phyloP scores from a whole-genome alignment of 2,113 vertebrate genomes.

The Oplegnathus fasciatus region DNA sequence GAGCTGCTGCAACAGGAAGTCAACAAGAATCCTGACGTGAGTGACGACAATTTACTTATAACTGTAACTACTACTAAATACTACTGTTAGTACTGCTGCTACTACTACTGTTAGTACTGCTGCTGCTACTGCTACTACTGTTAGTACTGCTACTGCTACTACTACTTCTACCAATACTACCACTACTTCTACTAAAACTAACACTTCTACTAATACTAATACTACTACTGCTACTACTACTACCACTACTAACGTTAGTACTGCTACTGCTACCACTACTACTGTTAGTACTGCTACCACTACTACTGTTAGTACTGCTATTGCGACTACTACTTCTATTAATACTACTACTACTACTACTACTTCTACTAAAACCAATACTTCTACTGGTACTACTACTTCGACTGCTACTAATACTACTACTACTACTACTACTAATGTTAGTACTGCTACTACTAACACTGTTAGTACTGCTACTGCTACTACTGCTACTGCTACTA shows the following conservation, averaged over 20 bases:
- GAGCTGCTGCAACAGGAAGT: slow-evolving; percentile 80
- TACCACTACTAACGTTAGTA: neutral
- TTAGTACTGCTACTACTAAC: no score
- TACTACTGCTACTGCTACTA: neutral
- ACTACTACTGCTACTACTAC: neutral
- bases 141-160: neutral
- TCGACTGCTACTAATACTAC: neutral
- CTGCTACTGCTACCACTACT: neutral
- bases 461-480: neutral
- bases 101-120: no score
- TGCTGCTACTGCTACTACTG: neutral
- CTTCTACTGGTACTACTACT: neutral
- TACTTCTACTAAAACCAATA: no score
- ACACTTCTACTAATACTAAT: neutral
- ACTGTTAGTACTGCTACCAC: neutral
- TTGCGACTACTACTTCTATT: no score
- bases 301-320: no score
- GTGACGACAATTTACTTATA: slow-evolving; percentile 40
- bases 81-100: no score
- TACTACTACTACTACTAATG: neutral
- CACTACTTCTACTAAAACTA: neutral
- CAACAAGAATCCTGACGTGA: slow-evolving; percentile 70
- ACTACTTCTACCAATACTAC: no score
- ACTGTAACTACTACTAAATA: neutral
- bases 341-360: no score